Evolutionary conservation across 2,888 invertebrate species (phyloP).

Genomic region (Mythimna lalbum): DNA sequence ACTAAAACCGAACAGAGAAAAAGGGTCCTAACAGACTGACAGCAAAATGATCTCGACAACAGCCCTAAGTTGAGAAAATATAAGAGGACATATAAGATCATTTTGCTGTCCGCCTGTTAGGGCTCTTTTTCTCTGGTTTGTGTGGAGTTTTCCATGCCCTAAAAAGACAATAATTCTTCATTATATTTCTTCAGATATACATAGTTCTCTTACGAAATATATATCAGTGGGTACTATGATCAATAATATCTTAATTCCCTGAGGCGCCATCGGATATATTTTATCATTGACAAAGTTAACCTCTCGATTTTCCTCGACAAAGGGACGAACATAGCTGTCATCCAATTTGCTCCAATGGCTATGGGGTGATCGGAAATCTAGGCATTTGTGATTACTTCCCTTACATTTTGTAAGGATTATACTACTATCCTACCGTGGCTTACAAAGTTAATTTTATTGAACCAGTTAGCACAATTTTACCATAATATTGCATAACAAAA

Average conservation of each 20-base stretch:
- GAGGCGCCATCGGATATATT: conserved; percentile 37
- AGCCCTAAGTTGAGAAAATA: no score
- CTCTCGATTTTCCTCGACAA: conserved; percentile 31
- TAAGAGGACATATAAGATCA: no score
- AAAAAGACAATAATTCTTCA: background rate
- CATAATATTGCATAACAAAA: background rate
- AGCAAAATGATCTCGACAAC: no score
- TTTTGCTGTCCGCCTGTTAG: no score
- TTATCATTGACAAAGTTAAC: conserved; percentile 37
- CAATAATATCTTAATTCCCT: conserved; percentile 33
- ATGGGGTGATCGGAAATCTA: conserved; percentile 19
- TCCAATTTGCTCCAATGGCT: conserved; percentile 27
- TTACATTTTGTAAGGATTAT: background rate
- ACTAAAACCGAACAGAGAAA: no score
- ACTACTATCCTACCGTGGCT: background rate
- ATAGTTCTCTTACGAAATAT: background rate
- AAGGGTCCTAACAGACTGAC: no score
- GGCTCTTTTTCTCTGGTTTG: no score
- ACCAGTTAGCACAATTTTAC: background rate
- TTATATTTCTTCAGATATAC: background rate
- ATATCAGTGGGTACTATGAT: conserved; percentile 14
- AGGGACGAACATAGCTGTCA: conserved; percentile 9
- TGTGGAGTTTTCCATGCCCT: no score
- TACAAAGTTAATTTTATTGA: background rate
- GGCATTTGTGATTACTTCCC: conserved; percentile 2